These are phyloP conservation scores for Cyphomyrmex costatus DNA, from an alignment of 1,140 invertebrate genomes.

Conservation along the genomic window DNA sequence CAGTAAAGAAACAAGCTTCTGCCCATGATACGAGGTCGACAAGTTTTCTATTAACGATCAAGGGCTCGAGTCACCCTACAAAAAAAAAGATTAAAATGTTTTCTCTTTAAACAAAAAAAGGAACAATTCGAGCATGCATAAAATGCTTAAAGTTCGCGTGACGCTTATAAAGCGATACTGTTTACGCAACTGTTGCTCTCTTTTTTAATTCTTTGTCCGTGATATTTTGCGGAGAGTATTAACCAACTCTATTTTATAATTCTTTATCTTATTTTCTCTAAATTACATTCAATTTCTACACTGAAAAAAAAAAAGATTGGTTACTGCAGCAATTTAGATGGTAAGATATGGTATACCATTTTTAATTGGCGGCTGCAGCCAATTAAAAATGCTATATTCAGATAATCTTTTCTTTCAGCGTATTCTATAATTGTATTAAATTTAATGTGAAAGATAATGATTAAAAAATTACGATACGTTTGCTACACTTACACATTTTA, in stretches of 20 bases:
- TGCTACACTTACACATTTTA: constrained; percentile 53
- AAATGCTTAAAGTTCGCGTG: constrained; percentile 1
- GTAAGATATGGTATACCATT: too few species aligned
- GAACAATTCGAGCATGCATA: constrained; percentile 1
- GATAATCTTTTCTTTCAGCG: too few species aligned
- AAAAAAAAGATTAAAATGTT: constrained; percentile 44
- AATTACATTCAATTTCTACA: not conserved
- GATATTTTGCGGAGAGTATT: not conserved
- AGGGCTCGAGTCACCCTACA: constrained; percentile 87
- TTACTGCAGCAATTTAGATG: too few species aligned
- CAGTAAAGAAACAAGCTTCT: constrained; percentile 81
- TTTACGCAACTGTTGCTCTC: constrained; percentile 2
- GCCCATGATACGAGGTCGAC: constrained; percentile 86
- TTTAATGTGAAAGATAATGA: not conserved
- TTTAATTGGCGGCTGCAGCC: too few species aligned
- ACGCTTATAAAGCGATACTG: constrained; percentile 15
- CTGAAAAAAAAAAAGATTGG: too few species aligned
- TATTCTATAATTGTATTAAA: not conserved
- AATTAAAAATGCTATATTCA: too few species aligned
- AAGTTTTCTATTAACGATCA: constrained; percentile 83
- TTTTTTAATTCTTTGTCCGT: not conserved
- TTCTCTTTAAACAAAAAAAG: constrained; percentile 2
- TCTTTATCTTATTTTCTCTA: not conserved
- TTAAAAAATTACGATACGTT: not conserved
- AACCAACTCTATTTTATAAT: not conserved